phyloP scores from a whole-genome alignment of 2,113 vertebrate species.

The Speoplatyrhinus poulsoni region DNA sequence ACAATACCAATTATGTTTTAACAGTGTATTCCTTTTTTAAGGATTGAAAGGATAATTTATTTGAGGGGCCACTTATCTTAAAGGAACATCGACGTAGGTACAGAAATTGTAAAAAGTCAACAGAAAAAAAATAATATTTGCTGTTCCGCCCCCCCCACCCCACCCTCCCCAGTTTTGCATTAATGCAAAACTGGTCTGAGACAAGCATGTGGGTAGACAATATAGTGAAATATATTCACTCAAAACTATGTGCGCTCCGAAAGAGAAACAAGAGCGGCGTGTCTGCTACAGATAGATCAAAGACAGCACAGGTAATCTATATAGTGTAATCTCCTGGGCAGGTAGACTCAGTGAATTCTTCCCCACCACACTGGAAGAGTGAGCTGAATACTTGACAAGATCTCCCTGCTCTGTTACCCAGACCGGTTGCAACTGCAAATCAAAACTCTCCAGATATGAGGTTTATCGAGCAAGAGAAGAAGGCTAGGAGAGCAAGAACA shows the following conservation, averaged over 20 bases:
- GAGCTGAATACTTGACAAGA: constrained; percentile 64
- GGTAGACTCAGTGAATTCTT: constrained; percentile 35
- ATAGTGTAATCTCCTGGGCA: constrained; percentile 52
- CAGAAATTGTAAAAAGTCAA: not conserved
- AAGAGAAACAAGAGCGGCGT: constrained; percentile 47
- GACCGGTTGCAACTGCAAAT: constrained; percentile 63
- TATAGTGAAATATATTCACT: constrained; percentile 42
- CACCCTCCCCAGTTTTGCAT: not conserved
- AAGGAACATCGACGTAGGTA: constrained; percentile 20
- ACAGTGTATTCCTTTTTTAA: constrained; percentile 48
- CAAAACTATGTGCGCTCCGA: constrained; percentile 41
- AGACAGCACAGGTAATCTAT: constrained; percentile 55
- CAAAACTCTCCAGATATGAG: constrained; percentile 67
- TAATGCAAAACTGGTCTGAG: constrained; percentile 34
- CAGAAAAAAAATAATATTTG: constrained; percentile 7
- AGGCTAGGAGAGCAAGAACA: constrained; percentile 40
- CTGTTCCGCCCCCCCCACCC: constrained; percentile 1
- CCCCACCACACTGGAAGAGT: constrained; percentile 46
- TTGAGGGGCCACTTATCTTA: constrained; percentile 42
- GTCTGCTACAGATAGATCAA: constrained; percentile 54
- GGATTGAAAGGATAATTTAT: constrained; percentile 20
- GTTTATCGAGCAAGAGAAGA: constrained; percentile 51
- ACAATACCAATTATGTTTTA: constrained; percentile 47
- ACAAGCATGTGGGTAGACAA: constrained; percentile 20
- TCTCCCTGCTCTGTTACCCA: constrained; percentile 55